These are phyloP conservation scores for Catostomus latipinnis DNA, from an alignment of 2,797 vertebrate species.

Conservation along the genomic window DNA sequence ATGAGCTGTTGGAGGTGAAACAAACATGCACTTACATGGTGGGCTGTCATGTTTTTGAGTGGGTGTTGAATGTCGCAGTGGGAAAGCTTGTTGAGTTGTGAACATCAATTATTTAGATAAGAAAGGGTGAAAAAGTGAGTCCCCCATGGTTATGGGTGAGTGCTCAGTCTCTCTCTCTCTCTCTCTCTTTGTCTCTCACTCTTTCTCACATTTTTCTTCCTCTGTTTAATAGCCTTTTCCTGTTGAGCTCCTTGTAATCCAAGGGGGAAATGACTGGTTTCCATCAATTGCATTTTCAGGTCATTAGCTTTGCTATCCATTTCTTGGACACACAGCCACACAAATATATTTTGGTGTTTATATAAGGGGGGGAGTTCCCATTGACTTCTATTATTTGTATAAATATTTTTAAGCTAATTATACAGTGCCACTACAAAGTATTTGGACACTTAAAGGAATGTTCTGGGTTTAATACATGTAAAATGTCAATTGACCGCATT, in stretches of 20 bases:
- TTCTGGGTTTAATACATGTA: too few relatives aligned
- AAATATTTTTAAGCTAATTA: neutral
- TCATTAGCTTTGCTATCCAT: neutral
- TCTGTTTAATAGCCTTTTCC: constrained; percentile 40
- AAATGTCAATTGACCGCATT: too few relatives aligned
- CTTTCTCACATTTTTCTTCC: constrained; percentile 3
- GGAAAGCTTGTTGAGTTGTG: too few relatives aligned
- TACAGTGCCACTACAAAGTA: too few relatives aligned
- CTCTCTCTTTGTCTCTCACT: neutral
- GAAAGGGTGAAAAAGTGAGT: neutral
- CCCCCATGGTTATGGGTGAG: neutral
- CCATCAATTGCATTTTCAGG: constrained; percentile 36
- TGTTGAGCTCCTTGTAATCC: constrained; percentile 46
- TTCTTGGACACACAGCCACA: neutral
- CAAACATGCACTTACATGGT: constrained; percentile 8
- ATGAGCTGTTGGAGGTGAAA: constrained; percentile 92
- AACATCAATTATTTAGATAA: too few relatives aligned
- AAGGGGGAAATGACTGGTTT: constrained; percentile 45
- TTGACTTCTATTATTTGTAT: neutral
- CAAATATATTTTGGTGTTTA: neutral
- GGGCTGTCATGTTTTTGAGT: constrained; percentile 4
- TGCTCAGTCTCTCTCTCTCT: neutral
- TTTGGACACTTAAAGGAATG: too few relatives aligned
- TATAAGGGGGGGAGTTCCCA: neutral
- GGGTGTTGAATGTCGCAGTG: neutral